A percentile compares a stretch with the other conserved stretches of the same genome.
Evolutionary conservation across 2,888 invertebrate genomes (phyloP).

Genomic region (Diaphora mendica): DNA sequence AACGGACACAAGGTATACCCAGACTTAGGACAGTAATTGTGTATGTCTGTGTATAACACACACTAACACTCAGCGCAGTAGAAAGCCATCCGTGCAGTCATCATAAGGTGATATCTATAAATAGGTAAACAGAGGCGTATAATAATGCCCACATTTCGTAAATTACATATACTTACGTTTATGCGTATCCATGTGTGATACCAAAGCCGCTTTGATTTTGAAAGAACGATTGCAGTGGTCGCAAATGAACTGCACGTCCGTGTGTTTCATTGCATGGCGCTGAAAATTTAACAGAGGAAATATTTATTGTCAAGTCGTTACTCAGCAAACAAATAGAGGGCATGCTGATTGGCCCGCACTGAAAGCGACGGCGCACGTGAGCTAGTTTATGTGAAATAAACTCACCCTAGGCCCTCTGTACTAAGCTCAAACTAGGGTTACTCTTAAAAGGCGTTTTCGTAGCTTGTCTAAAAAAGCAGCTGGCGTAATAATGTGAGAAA

Average conservation of each 20-base stretch:
- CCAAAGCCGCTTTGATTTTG: constrained; percentile 65
- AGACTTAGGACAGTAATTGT: background rate
- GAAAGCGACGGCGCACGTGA: no score
- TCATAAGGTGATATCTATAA: background rate
- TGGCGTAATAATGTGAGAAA: no score
- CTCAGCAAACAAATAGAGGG: background rate
- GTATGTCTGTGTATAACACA: background rate
- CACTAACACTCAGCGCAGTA: no score
- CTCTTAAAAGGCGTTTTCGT: no score
- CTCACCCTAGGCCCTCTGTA: no score
- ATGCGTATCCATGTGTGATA: constrained; percentile 73
- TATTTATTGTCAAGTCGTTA: background rate
- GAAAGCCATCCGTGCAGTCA: no score
- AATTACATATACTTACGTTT: constrained; percentile 57
- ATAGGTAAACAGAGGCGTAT: no score
- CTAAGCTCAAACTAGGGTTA: no score
- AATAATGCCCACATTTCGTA: no score
- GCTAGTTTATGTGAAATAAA: no score
- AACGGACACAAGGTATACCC: background rate
- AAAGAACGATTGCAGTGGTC: constrained; percentile 71
- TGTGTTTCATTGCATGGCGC: constrained; percentile 70
- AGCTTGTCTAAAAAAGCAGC: no score
- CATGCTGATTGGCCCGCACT: no score
- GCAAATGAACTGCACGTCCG: constrained; percentile 62
- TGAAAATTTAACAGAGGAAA: constrained; percentile 42